phyloP scores from a whole-genome alignment of 2,113 vertebrate genomes.

The Forbesichthys agassizii region DNA sequence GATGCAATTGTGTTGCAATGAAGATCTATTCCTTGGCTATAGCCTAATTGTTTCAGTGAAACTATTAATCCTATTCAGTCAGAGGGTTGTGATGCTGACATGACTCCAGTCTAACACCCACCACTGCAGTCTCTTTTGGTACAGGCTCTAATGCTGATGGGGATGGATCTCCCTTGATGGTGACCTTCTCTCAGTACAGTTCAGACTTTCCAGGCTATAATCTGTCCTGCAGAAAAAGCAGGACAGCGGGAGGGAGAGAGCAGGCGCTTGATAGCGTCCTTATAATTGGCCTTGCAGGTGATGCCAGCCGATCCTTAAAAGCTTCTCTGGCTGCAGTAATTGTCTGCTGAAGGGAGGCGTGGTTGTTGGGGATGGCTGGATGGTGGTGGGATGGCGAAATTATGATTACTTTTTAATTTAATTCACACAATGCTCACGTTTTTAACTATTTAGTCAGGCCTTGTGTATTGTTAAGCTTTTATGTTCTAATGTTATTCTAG shows the following conservation, averaged over 20 bases:
- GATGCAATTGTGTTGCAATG: slow-evolving; percentile 33
- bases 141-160: slow-evolving; percentile 4
- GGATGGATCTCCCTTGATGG: slow-evolving; percentile 19
- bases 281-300: slow-evolving; percentile 27
- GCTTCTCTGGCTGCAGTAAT: slow-evolving; percentile 42
- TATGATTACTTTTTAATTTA: slow-evolving; percentile 2
- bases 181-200: slow-evolving; percentile 34
- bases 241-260: neutral
- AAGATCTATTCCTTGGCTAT: slow-evolving; percentile 27
- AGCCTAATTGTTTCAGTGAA: no score
- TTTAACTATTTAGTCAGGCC: no score
- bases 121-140: neutral
- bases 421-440: no score
- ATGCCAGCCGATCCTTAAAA: slow-evolving; percentile 46
- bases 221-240: neutral
- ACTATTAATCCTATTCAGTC: no score
- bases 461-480: no score
- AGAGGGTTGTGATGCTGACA: neutral
- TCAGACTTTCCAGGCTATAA: slow-evolving; percentile 1
- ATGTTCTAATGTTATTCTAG: no score
- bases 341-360: slow-evolving; percentile 26
- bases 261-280: slow-evolving; percentile 1
- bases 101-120: neutral
- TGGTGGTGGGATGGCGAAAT: slow-evolving; percentile 14
- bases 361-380: neutral